Evolutionary conservation across 1,140 invertebrate genomes (phyloP).

Genomic region (Vollenhovia emeryi): DNA sequence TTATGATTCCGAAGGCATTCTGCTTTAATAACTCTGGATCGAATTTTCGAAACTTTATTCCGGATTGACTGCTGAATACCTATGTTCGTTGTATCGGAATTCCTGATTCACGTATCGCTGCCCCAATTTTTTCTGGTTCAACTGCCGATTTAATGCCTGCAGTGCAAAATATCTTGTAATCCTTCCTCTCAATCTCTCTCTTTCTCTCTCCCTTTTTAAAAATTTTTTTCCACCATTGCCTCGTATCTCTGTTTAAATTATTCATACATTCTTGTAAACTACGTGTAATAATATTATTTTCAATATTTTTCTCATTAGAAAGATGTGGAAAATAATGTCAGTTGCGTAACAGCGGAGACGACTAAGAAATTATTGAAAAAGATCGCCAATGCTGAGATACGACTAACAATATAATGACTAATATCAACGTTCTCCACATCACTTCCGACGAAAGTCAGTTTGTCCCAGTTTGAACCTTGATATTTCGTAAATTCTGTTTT

Average conservation of each 20-base stretch:
- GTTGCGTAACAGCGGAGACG: background rate
- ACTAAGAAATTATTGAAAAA: background rate
- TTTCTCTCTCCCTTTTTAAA: background rate
- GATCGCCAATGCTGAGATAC: too few relatives aligned
- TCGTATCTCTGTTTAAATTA: background rate
- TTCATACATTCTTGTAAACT: background rate
- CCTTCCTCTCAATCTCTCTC: background rate
- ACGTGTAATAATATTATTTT: background rate
- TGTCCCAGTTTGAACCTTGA: background rate
- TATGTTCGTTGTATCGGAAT: background rate
- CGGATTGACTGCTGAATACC: background rate
- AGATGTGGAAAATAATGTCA: background rate
- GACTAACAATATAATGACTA: too few relatives aligned
- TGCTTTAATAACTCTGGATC: background rate
- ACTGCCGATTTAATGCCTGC: background rate
- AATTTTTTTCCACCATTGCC: background rate
- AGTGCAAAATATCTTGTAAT: background rate
- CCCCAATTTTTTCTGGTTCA: background rate
- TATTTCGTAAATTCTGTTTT: background rate
- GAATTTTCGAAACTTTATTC: background rate
- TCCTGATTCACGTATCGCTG: background rate
- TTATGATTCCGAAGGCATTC: background rate
- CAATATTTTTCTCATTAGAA: background rate
- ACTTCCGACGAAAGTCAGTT: background rate
- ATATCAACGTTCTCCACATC: background rate